Evolutionary conservation across 2,797 vertebrate genomes (phyloP).

Genomic region (Lepidocolaptes lacrymiger): DNA sequence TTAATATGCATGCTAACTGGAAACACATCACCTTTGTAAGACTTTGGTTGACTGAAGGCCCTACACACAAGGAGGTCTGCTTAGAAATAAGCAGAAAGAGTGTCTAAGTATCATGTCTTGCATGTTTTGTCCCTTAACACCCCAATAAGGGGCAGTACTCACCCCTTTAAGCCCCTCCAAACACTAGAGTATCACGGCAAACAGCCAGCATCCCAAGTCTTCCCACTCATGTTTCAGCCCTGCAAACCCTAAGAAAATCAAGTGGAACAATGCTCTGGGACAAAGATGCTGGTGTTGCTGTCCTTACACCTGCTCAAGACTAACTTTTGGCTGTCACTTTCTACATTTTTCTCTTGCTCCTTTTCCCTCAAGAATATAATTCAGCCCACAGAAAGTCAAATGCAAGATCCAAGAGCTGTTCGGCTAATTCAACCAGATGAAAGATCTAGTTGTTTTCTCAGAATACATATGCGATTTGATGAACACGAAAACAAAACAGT

Average conservation of each 20-base stretch:
- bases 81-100: background rate
- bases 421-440: background rate
- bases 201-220: fast-evolving
- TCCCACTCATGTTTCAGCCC: background rate
- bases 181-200: background rate
- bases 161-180: background rate
- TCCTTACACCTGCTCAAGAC: background rate
- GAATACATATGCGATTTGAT: background rate
- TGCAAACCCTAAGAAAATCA: background rate
- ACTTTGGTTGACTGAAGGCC: background rate
- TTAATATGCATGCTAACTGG: background rate
- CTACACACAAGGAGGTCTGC: background rate
- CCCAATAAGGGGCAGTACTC: background rate
- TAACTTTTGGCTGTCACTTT: background rate
- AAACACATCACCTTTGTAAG: background rate
- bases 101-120: background rate
- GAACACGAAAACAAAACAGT: background rate
- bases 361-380: background rate
- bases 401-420: background rate
- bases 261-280: background rate
- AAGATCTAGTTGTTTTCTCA: slow-evolving; percentile 1
- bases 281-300: background rate
- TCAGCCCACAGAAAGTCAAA: background rate
- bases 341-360: background rate
- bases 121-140: background rate